phyloP scores from a whole-genome alignment of 2,797 vertebrate species.

The Okamejei kenojei region DNA sequence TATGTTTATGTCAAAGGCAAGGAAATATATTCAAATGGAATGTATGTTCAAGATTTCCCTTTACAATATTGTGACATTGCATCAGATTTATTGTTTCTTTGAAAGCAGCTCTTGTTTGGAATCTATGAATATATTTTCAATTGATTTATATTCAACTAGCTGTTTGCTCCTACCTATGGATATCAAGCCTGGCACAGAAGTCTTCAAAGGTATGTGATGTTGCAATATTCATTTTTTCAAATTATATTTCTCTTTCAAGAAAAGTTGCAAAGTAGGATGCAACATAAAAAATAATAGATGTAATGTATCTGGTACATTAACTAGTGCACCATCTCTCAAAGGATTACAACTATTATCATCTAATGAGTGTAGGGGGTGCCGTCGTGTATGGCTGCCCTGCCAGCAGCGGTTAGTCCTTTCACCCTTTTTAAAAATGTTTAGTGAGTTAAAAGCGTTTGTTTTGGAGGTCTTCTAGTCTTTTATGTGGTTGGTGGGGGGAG shows the following conservation, averaged over 20 bases:
- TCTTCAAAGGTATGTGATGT: background rate
- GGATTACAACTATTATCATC: background rate
- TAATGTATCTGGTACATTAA: background rate
- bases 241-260: background rate
- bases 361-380: background rate
- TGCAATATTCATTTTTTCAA: background rate
- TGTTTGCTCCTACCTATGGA: background rate
- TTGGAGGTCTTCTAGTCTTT: too few relatives aligned
- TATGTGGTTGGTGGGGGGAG: too few relatives aligned
- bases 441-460: too few relatives aligned
- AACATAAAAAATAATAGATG: background rate
- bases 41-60: background rate
- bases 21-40: background rate
- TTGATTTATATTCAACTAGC: background rate
- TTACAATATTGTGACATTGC: background rate
- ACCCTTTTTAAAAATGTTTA: too few relatives aligned
- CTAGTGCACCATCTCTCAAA: background rate
- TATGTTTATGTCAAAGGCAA: background rate
- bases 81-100: background rate
- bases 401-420: too few relatives aligned
- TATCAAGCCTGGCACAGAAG: background rate
- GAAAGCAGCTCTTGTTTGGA: background rate
- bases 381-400: too few relatives aligned
- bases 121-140: background rate
- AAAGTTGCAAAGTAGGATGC: background rate